Base-by-base conservation (phyloP, 2,888 invertebrate genomes). In the Noctua fimbriata region DNA sequence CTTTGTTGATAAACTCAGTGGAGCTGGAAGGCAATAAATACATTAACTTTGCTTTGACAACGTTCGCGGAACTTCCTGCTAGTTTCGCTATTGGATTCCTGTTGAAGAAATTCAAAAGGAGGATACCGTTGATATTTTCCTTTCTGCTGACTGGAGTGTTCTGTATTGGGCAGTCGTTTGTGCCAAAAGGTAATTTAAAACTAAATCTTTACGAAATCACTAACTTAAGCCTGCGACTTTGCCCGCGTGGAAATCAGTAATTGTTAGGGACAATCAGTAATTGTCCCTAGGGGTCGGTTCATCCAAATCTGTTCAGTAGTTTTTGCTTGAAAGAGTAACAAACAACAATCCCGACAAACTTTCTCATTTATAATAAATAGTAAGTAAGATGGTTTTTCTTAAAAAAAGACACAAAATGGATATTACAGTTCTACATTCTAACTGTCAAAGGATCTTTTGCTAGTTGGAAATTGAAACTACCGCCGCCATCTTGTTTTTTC, bases 21-120 rank as follows among this genome's bases (percentile, higher is more conserved):
- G 96, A 97, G 0, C 93, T 98, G 73, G 97, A 97, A 72, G 98
- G 98, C 1, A 97, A 98, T 92, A 97, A 97, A 90, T 98, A 98
- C 91, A 90, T 98, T 9, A 98, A 98, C 92, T 98, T 98, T 90
- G 97, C 98, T 44, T 90, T 97, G 76, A 97, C 97, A 21, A 94
- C 97, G 0, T 88, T 97, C 18, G 95, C 97, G 28, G 97, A 94
- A 89, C 94, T 98, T 71, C 97, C 98, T 3, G 97, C 97, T 0
- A 97, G 97, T 88, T 91, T 97, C 63, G 89, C 95, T 69, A 96
- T 97, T 78, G 97, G 95, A 81, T 94, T 96, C 79, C 90, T 97
- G 77, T 94, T 97, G 81, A 97, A 97, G 85, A 93, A 91, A 75
- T 93, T 95, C 69, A 97, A 97, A 78, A 93, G 97, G 82, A 97